Conservation (phyloP, 2,888 invertebrate species). For the Bunonema sp. region DNA sequence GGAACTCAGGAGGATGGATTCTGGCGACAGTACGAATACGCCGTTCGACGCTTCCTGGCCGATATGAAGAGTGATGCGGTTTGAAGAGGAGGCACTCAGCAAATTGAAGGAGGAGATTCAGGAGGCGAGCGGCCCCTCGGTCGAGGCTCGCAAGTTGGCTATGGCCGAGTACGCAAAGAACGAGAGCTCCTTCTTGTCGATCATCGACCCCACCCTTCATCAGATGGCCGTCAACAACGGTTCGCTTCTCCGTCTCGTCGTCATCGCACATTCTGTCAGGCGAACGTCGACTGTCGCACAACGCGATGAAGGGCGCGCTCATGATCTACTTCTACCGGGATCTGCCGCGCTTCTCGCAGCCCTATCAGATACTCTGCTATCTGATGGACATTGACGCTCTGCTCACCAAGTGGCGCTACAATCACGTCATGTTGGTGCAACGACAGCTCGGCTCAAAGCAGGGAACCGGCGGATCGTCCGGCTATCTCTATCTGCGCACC, state of each 20-base stretch:
- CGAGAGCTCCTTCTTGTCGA: conserved; percentile 34
- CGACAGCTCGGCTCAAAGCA: conserved; percentile 93
- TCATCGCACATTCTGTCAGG: conserved; percentile 31
- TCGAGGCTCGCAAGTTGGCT: conserved; percentile 47
- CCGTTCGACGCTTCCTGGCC: conserved; percentile 54
- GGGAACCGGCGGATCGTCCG: conserved; percentile 93
- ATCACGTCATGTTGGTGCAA: conserved; percentile 93
- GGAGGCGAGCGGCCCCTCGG: conserved; percentile 56
- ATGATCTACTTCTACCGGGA: conserved; percentile 93
- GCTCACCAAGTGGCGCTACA: conserved; percentile 96
- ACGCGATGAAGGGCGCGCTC: conserved; percentile 84
- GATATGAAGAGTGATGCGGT: conserved; percentile 42
- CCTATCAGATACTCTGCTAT: conserved; percentile 78
- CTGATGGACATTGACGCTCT: conserved; percentile 95
- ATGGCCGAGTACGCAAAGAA: conserved; percentile 51
- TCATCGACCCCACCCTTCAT: conserved; percentile 57
- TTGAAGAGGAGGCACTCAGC: not conserved
- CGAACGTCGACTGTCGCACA: conserved; percentile 72
- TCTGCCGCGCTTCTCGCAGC: conserved; percentile 90
- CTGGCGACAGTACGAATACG: conserved; percentile 70
- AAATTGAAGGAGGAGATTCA: not conserved
- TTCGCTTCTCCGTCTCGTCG: not conserved
- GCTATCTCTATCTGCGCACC: conserved; percentile 87
- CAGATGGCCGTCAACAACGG: too few relatives aligned
- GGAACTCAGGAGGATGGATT: conserved; percentile 64